phyloP scores from a whole-genome alignment of 2,888 invertebrate genomes.

The Odiellus spinosus region DNA sequence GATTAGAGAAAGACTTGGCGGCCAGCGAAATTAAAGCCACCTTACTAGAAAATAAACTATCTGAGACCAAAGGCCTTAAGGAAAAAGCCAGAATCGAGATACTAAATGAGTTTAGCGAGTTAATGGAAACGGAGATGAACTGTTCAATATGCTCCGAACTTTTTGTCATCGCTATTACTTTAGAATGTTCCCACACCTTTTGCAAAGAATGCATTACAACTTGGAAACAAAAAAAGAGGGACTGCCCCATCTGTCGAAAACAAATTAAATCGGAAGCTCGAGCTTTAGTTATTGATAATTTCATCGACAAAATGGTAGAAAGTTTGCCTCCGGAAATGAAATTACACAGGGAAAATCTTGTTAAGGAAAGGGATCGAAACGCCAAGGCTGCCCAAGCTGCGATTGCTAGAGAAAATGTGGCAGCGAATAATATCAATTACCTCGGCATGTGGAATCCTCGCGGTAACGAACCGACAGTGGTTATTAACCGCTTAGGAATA shows the following conservation, averaged over 20 bases:
- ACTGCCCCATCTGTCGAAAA: conserved; percentile 53
- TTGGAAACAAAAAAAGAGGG: conserved; percentile 51
- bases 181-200: conserved; percentile 58
- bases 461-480: too few species aligned
- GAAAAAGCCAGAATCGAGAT: conserved; percentile 27
- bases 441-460: too few species aligned
- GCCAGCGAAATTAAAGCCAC: background rate
- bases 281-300: conserved; percentile 50
- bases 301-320: conserved; percentile 52
- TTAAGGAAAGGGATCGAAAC: conserved; percentile 33
- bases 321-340: conserved; percentile 44
- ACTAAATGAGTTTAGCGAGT: conserved; percentile 36
- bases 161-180: conserved; percentile 48
- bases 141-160: conserved; percentile 60
- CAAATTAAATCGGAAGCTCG: conserved; percentile 38
- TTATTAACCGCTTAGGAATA: too few species aligned
- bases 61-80: conserved; percentile 14
- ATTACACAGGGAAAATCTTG: conserved; percentile 38
- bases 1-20: background rate
- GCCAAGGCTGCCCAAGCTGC: too few species aligned
- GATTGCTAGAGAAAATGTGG: too few species aligned
- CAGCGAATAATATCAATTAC: too few species aligned
- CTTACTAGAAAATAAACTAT: conserved; percentile 22
- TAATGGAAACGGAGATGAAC: conserved; percentile 52
- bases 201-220: conserved; percentile 50